Base-by-base conservation (phyloP, 2,888 invertebrate species). In the Lasioglossum villosulum region DNA sequence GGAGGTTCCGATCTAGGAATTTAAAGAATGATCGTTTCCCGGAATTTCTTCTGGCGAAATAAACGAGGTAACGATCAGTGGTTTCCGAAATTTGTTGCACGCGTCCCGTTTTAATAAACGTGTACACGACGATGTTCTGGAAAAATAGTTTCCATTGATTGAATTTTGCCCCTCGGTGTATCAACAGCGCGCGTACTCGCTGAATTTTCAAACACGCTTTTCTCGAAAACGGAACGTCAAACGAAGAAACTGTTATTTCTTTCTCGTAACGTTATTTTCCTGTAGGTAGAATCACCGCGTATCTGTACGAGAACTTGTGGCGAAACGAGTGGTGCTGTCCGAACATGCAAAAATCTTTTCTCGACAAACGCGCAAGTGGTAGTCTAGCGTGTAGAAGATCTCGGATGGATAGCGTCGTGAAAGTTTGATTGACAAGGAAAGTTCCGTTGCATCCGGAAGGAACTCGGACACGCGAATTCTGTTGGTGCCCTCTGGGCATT, bases 401-500 rank as follows among this genome's bases (percentile, higher is more conserved):
- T 30, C 27, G 30, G 14, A 19, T 30, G 19, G 6, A 5, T 2
- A 8, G 12, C 1, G 30, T 63, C 63, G 6, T 63, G 19, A 30
- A 52, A 72, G 74, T 45, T 45, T 77, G 77, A 84, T 74, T 63
- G 59, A 73, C 48, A 70, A n/a, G 37, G 19, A n/a, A 70, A 27
- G 77, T 59, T 66, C n/a, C 52, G 77, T 39, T 30, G 23, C 48
- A 59, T 48, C 59, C 27, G 42, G 39, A 37, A 37, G 72, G 52
- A 76, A 45, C 39, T 71, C 14, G 42, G 0, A 12, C n/a, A 16
- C 3, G 23, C 48, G 30, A 16, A 23, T 56, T 52, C 34, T 34
- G 16, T 63, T 23, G 10, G 42, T 37, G 48, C 66, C 66, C 73
- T 71, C n/a, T 12, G 42, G 74, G 68, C 74, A 75, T 80, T 85